Percentiles rank a stretch among this genome's conserved stretches.
phyloP scores from a whole-genome alignment of 2,113 vertebrate species.

The Lagopus muta region DNA sequence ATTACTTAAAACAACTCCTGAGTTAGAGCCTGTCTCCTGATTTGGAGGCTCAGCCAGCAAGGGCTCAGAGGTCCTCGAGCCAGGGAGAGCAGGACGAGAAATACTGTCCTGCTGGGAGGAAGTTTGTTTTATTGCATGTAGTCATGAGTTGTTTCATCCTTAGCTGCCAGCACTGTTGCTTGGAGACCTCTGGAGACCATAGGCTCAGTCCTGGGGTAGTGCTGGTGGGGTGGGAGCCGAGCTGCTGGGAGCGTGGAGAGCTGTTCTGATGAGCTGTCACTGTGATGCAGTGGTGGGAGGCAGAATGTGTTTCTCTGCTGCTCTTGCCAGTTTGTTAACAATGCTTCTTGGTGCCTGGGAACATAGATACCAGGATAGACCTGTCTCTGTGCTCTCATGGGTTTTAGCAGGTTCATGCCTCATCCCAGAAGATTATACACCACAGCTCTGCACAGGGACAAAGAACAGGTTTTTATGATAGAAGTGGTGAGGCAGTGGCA shows the following conservation, averaged over 20 bases:
- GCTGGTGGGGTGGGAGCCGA: neutral
- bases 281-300: neutral
- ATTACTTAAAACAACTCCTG: neutral
- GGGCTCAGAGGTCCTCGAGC: neutral
- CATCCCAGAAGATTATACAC: neutral
- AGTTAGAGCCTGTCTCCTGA: neutral
- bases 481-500: no score
- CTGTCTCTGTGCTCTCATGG: neutral
- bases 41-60: neutral
- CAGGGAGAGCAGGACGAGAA: neutral
- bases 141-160: neutral
- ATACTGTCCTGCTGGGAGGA: neutral
- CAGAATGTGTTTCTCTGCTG: neutral
- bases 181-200: neutral
- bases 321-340: neutral
- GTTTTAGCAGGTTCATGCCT: neutral
- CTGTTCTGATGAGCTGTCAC: neutral
- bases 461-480: neutral
- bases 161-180: neutral
- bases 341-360: neutral
- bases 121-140: neutral
- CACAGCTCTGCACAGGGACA: neutral
- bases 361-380: neutral
- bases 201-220: neutral
- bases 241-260: neutral